These are phyloP conservation scores for Pterocles burchelli DNA, from an alignment of 2,113 vertebrate species.

Conservation along the genomic window DNA sequence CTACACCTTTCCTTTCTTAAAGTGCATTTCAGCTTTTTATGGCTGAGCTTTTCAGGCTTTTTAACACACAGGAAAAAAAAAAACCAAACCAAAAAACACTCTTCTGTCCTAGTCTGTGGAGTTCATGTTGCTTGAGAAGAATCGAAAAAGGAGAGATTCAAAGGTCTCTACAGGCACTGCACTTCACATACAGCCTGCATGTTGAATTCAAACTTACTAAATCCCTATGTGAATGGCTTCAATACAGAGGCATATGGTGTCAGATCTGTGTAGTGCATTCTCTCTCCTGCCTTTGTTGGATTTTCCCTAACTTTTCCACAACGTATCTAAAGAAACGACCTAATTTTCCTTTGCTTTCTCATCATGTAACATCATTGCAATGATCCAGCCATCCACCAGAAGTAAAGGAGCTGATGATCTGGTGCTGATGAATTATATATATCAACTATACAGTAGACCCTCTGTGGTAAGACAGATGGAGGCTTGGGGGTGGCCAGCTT, in stretches of 20 bases:
- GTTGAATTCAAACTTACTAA: neutral
- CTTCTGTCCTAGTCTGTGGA: neutral
- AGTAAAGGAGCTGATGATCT: neutral
- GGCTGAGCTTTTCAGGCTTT: neutral
- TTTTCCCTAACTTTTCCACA: neutral
- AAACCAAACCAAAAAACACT: neutral
- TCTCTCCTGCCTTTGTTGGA: neutral
- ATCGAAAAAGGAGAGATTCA: neutral
- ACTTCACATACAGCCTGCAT: neutral
- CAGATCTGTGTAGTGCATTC: neutral
- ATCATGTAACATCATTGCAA: fast-evolving
- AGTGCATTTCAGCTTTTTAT: neutral
- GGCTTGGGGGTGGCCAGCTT: neutral
- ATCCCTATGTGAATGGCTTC: neutral
- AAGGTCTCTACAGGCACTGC: neutral
- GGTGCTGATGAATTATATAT: neutral
- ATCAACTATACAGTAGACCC: neutral
- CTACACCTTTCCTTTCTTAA: neutral
- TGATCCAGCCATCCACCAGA: neutral
- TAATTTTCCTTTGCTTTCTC: neutral
- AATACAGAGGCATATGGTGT: neutral
- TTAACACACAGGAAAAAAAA: neutral
- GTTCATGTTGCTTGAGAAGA: neutral
- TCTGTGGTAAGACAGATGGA: neutral
- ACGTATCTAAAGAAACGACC: neutral